phyloP scores from a whole-genome alignment of 2,797 vertebrate genomes.

The Notolepis coatsorum region DNA sequence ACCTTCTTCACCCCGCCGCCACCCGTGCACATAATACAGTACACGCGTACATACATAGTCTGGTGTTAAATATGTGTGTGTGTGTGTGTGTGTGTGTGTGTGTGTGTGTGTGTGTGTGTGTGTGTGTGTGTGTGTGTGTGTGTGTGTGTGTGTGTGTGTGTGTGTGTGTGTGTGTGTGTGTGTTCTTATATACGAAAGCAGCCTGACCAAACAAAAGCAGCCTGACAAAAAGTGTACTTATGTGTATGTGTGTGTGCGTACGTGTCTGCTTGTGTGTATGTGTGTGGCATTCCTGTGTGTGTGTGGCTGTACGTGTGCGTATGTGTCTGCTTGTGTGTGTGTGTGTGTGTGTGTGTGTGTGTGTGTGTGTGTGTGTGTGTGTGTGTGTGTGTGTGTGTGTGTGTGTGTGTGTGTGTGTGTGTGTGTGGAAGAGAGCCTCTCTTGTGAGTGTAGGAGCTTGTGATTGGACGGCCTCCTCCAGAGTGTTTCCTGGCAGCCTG shows the following conservation, averaged over 20 bases:
- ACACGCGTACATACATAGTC: slow-evolving; percentile 17
- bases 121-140: background rate
- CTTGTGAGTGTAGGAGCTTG: background rate
- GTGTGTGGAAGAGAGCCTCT: background rate
- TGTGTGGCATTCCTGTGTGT: slow-evolving; percentile 36
- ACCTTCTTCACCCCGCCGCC: too few species aligned
- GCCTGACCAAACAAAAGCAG: background rate
- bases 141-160: slow-evolving; percentile 23
- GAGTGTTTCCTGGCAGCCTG: slow-evolving; percentile 16
- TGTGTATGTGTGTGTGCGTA: slow-evolving; percentile 17
- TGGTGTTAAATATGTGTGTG: slow-evolving; percentile 17
- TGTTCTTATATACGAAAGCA: too few species aligned
- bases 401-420: slow-evolving; percentile 25
- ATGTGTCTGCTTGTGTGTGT: slow-evolving; percentile 2
- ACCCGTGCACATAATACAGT: background rate
- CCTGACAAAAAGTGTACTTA: background rate
- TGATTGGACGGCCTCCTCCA: slow-evolving; percentile 2
- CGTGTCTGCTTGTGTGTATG: slow-evolving; percentile 35
- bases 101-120: background rate
- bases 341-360: slow-evolving; percentile 18
- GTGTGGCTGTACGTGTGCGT: slow-evolving; percentile 33
- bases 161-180: slow-evolving; percentile 21
- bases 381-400: slow-evolving; percentile 5
- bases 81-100: background rate
- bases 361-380: slow-evolving; percentile 15